Base-by-base conservation (phyloP, 2,113 vertebrate genomes). In the Saccopteryx leptura region DNA sequence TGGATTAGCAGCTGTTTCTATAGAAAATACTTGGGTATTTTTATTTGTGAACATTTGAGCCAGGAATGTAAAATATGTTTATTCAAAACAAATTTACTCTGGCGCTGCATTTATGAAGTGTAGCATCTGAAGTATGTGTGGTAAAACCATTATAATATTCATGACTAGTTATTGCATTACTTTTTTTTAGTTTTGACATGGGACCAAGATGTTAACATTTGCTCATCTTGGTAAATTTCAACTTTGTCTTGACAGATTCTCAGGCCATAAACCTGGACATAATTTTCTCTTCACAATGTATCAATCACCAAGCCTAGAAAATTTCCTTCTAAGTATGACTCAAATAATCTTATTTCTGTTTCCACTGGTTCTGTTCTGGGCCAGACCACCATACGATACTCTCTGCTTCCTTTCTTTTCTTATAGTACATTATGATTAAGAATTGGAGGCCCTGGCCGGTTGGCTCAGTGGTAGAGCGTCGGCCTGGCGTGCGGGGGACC, bases 131-230 rank as follows among this genome's bases (percentile, higher is more conserved):
- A 54, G 26, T 71, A 1, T 74, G 5, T 48, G 10, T 83, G 23
- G 17, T 82, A 15, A 89, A 15, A 81, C 31, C 31, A 54, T 39
- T 9, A 0, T 61, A 17, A 54, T 46, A 7, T 52, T 91, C 71
- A 39, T 66, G 54, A 69, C 60, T 60, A 39, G 76, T 65, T 94
- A 21, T 2, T 71, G 28, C 48, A 11, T 74, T 61, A 8, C 1
- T 84, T 81, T 81, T 78, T 5, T 61, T 88, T 89, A 50, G 15
- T 66, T 87, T 93, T 79, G 65, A 24, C 46, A n/a, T 68, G 19
- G 14, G 4, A 31, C 52, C 9, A 54, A 39, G 80, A 33, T 83
- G 66, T 89, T 56, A 83, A 5, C 31, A 15, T 93, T 7, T 71
- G 2, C 18, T 78, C 11, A 31, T 89, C 46, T 69, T 89, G 52